These are phyloP conservation scores for Zaprionus vittiger DNA, from an alignment of 1,140 invertebrate genomes.

Conservation along the genomic window DNA sequence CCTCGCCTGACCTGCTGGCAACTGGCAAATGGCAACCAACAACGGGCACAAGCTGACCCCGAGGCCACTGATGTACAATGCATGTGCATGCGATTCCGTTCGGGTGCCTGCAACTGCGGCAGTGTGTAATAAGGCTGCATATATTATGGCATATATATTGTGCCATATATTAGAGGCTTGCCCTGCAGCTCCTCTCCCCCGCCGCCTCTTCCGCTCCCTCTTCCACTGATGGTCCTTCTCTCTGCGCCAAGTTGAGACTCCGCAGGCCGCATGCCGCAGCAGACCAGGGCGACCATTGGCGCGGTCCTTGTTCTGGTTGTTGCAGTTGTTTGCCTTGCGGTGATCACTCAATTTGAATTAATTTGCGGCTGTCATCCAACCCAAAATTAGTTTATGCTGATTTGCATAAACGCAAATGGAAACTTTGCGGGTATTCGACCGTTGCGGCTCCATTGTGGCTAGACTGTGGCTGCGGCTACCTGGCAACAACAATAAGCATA, in stretches of 20 bases:
- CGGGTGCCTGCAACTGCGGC: constrained; percentile 38
- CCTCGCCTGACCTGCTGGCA: constrained; percentile 63
- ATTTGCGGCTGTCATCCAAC: constrained; percentile 78
- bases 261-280: not conserved
- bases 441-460: constrained; percentile 25
- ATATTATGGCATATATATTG: constrained; percentile 79
- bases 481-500: constrained; percentile 9
- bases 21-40: constrained; percentile 36
- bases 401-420: constrained; percentile 72
- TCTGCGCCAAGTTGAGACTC: constrained; percentile 3
- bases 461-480: constrained; percentile 14
- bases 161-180: constrained; percentile 56
- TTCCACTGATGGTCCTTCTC: not conserved
- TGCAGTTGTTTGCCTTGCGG: constrained; percentile 65
- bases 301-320: constrained; percentile 12
- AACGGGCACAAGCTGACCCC: constrained; percentile 8
- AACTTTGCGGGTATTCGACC: constrained; percentile 42
- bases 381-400: constrained; percentile 72
- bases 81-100: constrained; percentile 52
- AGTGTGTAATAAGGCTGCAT: constrained; percentile 67
- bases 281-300: constrained; percentile 2
- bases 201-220: not conserved
- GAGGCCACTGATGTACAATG: constrained; percentile 41
- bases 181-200: constrained; percentile 3
- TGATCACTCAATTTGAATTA: constrained; percentile 82